These are phyloP conservation scores for Fistularia tabacaria DNA, from an alignment of 2,797 vertebrate species.

Conservation along the genomic window DNA sequence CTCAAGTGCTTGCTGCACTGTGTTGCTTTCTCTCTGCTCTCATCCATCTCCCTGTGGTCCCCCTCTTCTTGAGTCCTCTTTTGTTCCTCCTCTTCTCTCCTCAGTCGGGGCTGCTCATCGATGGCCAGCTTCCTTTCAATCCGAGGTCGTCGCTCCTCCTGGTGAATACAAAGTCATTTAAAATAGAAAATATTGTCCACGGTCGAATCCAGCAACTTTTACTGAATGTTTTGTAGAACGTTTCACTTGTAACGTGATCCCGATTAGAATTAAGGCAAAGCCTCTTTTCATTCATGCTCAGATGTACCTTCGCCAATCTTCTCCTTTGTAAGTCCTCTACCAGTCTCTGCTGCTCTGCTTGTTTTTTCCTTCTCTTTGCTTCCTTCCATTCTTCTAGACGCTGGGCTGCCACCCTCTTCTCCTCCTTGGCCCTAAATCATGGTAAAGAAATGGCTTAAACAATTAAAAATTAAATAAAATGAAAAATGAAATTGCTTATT, in stretches of 20 bases:
- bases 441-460: background rate
- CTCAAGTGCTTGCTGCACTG: conserved; percentile 78
- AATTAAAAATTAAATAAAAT: no score
- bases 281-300: background rate
- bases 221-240: no score
- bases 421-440: conserved; percentile 61
- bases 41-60: conserved; percentile 73
- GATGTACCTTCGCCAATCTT: conserved; percentile 65
- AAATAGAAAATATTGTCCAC: background rate
- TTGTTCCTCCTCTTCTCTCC: conserved; percentile 75
- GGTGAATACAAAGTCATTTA: background rate
- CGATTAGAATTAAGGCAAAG: background rate
- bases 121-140: conserved; percentile 75
- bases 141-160: conserved; percentile 74
- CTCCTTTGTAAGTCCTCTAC: conserved; percentile 72
- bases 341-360: conserved; percentile 69
- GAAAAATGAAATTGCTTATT: no score
- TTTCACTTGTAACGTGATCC: no score
- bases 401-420: conserved; percentile 69
- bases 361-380: conserved; percentile 68
- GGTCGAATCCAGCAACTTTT: no score
- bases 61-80: conserved; percentile 61
- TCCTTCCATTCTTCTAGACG: conserved; percentile 80
- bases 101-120: conserved; percentile 74
- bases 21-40: conserved; percentile 70